phyloP scores from a whole-genome alignment of 2,113 vertebrate species.

The Elanoides forficatus region DNA sequence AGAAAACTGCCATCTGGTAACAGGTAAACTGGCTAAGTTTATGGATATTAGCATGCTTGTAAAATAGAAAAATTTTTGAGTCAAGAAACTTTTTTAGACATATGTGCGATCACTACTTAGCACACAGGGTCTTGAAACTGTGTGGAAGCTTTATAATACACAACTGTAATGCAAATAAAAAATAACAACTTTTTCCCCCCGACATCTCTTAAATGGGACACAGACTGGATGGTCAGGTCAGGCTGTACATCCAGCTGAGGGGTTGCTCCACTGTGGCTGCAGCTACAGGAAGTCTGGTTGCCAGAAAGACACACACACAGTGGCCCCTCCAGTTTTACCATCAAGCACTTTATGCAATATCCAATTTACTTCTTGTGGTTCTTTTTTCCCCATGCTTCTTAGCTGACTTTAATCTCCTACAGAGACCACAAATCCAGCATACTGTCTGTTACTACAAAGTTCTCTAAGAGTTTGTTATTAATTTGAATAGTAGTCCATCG shows the following conservation, averaged over 20 bases:
- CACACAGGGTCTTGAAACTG: not conserved
- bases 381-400: not conserved
- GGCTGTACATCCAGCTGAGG: not conserved
- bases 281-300: not conserved
- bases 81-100: not conserved
- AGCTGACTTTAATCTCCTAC: no score
- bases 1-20: not conserved
- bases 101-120: not conserved
- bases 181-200: not conserved
- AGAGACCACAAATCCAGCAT: not conserved
- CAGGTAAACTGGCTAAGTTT: not conserved
- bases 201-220: not conserved
- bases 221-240: not conserved
- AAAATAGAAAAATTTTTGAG: not conserved
- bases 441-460: not conserved
- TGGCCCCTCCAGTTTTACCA: not conserved
- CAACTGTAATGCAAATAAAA: not conserved
- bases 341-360: not conserved
- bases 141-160: not conserved
- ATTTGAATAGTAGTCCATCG: not conserved
- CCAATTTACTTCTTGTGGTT: not conserved
- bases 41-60: not conserved
- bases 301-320: not conserved
- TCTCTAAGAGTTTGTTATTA: not conserved
- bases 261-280: not conserved